Base-by-base conservation (phyloP, 1,140 invertebrate species). In the Pseudomyrmex dendroicus region DNA sequence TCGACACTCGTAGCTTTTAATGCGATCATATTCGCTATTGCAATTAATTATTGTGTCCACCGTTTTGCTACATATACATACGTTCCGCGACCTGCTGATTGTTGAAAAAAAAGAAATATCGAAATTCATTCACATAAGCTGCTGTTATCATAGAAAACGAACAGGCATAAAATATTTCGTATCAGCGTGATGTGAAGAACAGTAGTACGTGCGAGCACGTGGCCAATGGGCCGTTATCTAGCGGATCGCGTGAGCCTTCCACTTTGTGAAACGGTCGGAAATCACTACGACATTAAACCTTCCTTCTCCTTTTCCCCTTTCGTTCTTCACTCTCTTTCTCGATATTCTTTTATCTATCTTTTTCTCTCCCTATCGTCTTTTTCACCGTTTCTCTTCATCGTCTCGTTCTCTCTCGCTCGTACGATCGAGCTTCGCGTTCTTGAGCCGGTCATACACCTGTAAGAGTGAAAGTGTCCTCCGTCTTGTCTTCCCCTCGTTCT, bases 391-490 rank as follows among this genome's bases (percentile, higher is more conserved):
- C 56, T 77, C 25, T 62, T 74, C 44, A 22, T 25, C 20, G 20
- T 67, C 50, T 52, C 44, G 50, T 67, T 5, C 56, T 78, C 83
- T 74, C 68, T 89, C 85, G 85, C 67, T 66, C 73, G 15, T 25
- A 76, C 54, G 22, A 78, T 67, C 59, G 62, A 88, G 64, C 82
- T 74, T 63, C 70, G 64, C 85, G 78, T 88, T 89, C 84, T 84
- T 86, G 86, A 74, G 62, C 88, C 92, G 93, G 93, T 94, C 93
- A 94, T 92, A 84, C 92, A 94, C 93, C 93, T 94, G 92, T 93
- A 90, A 94, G 92, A 94, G 93, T 93, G 93, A 94, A 94, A 94
- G 93, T 94, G 90, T 93, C 91, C 90, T 92, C 90, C 89, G 82
- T 91, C 89, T n/a, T 52, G 73, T 48, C 62, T n/a, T 63, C 48